Evolutionary conservation across 2,888 invertebrate genomes (phyloP).

Genomic region (Plebejus melissa): DNA sequence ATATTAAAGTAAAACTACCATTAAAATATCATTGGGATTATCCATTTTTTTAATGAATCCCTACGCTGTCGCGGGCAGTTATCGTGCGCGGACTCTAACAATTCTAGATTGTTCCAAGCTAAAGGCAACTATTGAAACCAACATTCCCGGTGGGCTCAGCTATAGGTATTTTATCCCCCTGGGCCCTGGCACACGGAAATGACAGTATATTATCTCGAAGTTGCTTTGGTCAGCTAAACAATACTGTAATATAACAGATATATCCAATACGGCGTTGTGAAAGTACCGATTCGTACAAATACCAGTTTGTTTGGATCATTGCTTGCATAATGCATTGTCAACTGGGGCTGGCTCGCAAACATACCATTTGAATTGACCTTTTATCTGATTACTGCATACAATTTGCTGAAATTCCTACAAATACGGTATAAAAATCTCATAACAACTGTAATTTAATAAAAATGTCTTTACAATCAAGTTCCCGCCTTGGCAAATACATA

Average conservation of each 20-base stretch:
- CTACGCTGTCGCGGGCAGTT: no score
- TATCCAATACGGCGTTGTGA: slow-evolving; percentile 22
- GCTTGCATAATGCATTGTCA: not conserved
- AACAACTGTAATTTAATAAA: not conserved
- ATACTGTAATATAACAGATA: slow-evolving; percentile 7
- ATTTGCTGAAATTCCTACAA: not conserved
- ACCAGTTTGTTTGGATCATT: slow-evolving; percentile 22
- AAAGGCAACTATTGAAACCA: slow-evolving; percentile 9
- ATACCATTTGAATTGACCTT: not conserved
- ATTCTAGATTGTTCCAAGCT: not conserved
- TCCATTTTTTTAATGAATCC: no score
- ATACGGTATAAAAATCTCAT: not conserved
- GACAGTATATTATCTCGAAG: not conserved
- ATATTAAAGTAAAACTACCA: no score
- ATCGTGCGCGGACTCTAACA: not conserved
- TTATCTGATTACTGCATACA: not conserved
- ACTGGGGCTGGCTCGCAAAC: slow-evolving; percentile 10
- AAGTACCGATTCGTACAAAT: slow-evolving; percentile 15
- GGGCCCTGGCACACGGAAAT: not conserved
- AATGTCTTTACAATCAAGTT: not conserved
- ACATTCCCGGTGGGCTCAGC: slow-evolving; percentile 9
- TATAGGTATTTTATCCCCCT: slow-evolving; percentile 1
- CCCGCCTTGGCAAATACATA: not conserved
- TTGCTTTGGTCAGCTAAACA: slow-evolving; percentile 18
- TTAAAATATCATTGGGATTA: no score